These are phyloP conservation scores for Marcusenius ussheri DNA, from an alignment of 2,113 vertebrate genomes.

Conservation along the genomic window DNA sequence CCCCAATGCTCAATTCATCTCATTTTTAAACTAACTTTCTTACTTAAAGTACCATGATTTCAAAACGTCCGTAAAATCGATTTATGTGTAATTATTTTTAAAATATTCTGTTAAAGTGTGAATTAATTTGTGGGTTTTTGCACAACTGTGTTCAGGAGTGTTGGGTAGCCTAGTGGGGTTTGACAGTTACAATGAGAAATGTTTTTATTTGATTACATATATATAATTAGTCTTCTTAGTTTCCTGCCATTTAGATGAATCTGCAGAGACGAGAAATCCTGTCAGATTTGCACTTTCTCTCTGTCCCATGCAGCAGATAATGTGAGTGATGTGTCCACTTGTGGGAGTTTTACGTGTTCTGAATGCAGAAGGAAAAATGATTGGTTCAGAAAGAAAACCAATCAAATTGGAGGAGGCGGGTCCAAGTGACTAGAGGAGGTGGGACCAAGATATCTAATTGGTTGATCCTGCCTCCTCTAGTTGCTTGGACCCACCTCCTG, in stretches of 20 bases:
- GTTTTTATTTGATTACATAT: background rate
- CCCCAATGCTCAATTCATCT: background rate
- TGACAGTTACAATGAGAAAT: background rate
- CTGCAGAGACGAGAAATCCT: background rate
- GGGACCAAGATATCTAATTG: too few species aligned
- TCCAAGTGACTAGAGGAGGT: too few species aligned
- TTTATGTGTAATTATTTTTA: background rate
- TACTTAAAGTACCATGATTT: background rate
- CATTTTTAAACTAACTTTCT: background rate
- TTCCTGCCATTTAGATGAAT: background rate
- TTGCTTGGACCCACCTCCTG: too few species aligned
- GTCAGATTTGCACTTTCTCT: background rate
- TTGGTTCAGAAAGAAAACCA: too few species aligned
- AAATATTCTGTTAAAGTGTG: background rate
- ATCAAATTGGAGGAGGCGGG: too few species aligned
- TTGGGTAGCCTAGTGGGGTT: background rate
- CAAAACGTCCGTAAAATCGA: background rate
- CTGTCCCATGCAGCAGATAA: background rate
- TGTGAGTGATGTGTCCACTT: background rate
- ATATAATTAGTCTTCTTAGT: background rate
- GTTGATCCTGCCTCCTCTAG: too few species aligned
- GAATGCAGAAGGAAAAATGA: too few species aligned
- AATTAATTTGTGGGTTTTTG: background rate
- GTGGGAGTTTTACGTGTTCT: too few species aligned
- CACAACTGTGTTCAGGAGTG: background rate